These are phyloP conservation scores for Cyanoliseus patagonus DNA, from an alignment of 2,113 vertebrate genomes.

Conservation along the genomic window DNA sequence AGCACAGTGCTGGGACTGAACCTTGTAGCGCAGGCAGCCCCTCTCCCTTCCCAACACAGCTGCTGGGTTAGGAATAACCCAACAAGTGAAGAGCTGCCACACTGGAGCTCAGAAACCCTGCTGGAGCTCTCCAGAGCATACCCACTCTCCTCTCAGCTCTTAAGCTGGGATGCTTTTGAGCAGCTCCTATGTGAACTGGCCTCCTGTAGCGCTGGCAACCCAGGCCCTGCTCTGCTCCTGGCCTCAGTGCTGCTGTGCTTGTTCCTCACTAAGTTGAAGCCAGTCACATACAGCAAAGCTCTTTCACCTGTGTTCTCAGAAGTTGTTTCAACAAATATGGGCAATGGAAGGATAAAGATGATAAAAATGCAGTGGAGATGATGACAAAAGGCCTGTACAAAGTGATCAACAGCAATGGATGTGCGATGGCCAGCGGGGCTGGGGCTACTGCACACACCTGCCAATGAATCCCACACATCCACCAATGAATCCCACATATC, in stretches of 20 bases:
- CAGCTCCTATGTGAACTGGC: accelerated
- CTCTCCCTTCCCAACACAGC: neutral
- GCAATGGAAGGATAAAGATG: neutral
- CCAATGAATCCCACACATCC: accelerated
- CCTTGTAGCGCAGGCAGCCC: accelerated
- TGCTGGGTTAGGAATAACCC: neutral
- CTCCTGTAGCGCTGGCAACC: accelerated
- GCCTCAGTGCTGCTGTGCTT: accelerated
- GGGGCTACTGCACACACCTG: neutral
- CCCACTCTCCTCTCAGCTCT: neutral
- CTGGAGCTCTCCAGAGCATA: neutral
- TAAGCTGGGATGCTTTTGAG: neutral
- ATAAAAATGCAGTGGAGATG: neutral
- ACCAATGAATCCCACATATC: accelerated
- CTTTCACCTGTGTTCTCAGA: neutral
- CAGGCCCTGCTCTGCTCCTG: neutral
- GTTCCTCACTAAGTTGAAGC: neutral
- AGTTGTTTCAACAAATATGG: neutral
- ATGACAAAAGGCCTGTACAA: neutral
- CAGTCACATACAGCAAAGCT: neutral
- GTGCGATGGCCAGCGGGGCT: accelerated
- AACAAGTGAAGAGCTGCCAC: neutral
- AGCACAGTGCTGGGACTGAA: neutral
- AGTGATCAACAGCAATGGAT: neutral
- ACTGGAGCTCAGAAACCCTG: neutral